Evolutionary conservation across 2,113 vertebrate genomes (phyloP), one percentile per base, ranked within the genome.

Genomic region (Mola mola): DNA sequence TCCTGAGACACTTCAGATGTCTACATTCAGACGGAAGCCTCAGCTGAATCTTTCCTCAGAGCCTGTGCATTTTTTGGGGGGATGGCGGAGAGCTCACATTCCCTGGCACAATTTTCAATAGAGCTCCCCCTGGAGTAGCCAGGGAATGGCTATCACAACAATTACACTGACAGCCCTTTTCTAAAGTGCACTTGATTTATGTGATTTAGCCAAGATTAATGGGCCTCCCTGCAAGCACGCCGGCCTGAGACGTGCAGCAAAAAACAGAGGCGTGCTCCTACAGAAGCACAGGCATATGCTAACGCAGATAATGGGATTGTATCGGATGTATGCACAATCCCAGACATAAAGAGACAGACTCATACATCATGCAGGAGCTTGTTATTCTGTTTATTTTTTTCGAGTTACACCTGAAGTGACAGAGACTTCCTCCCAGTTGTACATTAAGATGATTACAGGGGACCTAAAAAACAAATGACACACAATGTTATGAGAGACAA

Each of bases 151-250:
- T 75, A 84, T 86, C 86, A 70, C 86, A 78, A 88, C 86, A 86
- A 83, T 87, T 84, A 87, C 77, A 75, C 86, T 86, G 88, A 89
- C 88, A 89, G 81, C 79, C 79, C 86, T 83, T 87, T 86, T 86
- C 81, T 83, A 87, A 89, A 89, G 84, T 85, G 85, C 84, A 67
- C 83, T 89, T 84, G 81, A 89, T 89, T 88, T 86, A 89, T 89
- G 88, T 86, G 82, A 87, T 89, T 86, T 83, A 76, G 80, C 75
- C 13, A 70, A 88, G 88, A 88, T 88, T 82, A 89, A 89, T 88
- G 86, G 76, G 49, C 60, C 74, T 75, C 71, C 75, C 59, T 74
- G 33, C 48, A 22, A 71, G 65, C 81, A 42, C 48, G 51, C 72
- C 72, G 7, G 69, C 31, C 58, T 34, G 62, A 43, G 68, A 62